Conservation (phyloP, 1,140 invertebrate genomes). For the Rhynchophorus ferrugineus region DNA sequence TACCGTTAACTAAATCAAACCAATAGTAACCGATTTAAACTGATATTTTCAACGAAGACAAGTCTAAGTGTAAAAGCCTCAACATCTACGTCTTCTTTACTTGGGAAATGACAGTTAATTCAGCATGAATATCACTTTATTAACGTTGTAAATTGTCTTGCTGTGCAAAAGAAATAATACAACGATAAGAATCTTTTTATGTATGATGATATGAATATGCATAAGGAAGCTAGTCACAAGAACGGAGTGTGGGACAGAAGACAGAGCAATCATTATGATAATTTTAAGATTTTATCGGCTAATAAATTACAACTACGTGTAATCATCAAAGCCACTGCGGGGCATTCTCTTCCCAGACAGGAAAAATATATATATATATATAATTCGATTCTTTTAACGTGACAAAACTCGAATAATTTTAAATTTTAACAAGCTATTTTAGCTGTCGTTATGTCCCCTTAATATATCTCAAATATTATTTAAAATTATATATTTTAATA, state of each 20-base stretch:
- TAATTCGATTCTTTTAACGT: too few relatives aligned
- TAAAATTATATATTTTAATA: too few relatives aligned
- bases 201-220: conserved; percentile 24
- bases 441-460: too few relatives aligned
- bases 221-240: conserved; percentile 24
- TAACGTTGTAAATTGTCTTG: conserved; percentile 19
- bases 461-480: too few relatives aligned
- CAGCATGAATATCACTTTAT: conserved; percentile 14
- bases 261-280: conserved; percentile 29
- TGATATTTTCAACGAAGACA: too few relatives aligned
- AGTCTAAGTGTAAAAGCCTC: background rate
- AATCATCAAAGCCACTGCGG: conserved; percentile 20
- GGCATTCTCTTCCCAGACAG: conserved; percentile 18
- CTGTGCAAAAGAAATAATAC: conserved; percentile 9
- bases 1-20: too few relatives aligned
- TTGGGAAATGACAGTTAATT: conserved; percentile 1
- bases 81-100: background rate
- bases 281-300: conserved; percentile 26
- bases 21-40: too few relatives aligned
- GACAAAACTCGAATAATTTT: too few relatives aligned
- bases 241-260: conserved; percentile 28
- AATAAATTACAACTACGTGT: conserved; percentile 23
- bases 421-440: too few relatives aligned
- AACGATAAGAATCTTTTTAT: conserved; percentile 19
- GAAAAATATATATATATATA: too few relatives aligned